Percentiles rank a stretch among this genome's conserved stretches.
phyloP scores from a whole-genome alignment of 2,888 invertebrate species.

The Argyra leucocephala region DNA sequence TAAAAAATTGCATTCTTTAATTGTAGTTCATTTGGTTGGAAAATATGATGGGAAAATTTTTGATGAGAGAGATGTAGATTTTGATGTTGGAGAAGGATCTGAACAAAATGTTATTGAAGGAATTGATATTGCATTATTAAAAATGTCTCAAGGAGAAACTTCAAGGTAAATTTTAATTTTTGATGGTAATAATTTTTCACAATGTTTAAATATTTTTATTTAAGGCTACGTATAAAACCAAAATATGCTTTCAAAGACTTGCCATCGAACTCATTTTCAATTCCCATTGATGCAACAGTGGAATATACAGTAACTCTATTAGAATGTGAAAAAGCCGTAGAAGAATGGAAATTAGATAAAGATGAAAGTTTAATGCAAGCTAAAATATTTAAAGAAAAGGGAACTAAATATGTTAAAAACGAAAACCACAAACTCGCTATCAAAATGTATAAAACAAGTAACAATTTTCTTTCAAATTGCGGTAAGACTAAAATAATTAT shows the following conservation, averaged over 20 bases:
- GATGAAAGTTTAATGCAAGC: slow-evolving; percentile 73
- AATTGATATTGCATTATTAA: slow-evolving; percentile 68
- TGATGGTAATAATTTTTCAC: neutral
- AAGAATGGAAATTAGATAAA: slow-evolving; percentile 71
- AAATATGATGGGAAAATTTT: slow-evolving; percentile 31
- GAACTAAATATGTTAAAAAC: slow-evolving; percentile 78
- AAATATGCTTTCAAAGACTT: slow-evolving; percentile 68
- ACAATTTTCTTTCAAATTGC: slow-evolving; percentile 30
- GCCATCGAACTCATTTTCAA: slow-evolving; percentile 59
- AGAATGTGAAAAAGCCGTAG: slow-evolving; percentile 74
- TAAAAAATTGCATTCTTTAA: neutral
- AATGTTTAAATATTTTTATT: slow-evolving; percentile 7
- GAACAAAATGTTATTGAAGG: slow-evolving; percentile 69
- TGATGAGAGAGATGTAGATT: slow-evolving; percentile 73
- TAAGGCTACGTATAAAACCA: slow-evolving; percentile 57
- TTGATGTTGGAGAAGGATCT: slow-evolving; percentile 75
- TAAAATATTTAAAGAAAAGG: slow-evolving; percentile 77
- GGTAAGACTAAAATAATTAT: slow-evolving; percentile 21
- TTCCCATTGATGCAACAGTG: slow-evolving; percentile 69
- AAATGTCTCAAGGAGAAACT: slow-evolving; percentile 71
- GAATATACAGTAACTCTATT: slow-evolving; percentile 74
- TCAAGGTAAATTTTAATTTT: slow-evolving; percentile 43
- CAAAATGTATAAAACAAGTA: slow-evolving; percentile 76
- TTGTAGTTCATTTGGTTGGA: slow-evolving; percentile 34
- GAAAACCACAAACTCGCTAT: slow-evolving; percentile 68